Base-by-base conservation (phyloP, 92 coral and sea anemone species). In the Nematostella vectensis region DNA sequence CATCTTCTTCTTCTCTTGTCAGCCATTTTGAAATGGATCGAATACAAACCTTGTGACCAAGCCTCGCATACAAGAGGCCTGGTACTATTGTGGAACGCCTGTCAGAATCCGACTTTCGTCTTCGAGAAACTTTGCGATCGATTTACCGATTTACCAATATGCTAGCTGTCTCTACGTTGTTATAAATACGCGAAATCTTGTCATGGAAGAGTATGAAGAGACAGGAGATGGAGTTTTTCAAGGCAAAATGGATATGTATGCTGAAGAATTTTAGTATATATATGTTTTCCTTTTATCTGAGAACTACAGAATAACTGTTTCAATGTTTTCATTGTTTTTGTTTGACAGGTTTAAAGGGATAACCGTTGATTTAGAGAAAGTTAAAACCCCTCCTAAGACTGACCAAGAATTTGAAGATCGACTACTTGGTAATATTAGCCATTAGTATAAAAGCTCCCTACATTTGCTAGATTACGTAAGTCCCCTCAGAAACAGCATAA, bases 281-380 rank as follows among this genome's bases (percentile, higher is more conserved):
- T 13, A 16, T 36, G 40, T 15, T 6, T 33, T 33, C 8, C 40
- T 33, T 33, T 6, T 33, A 33, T 33, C 40, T n/a, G n/a, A n/a
- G n/a, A n/a, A n/a, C n/a, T n/a, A n/a, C n/a, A n/a, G n/a, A n/a
- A n/a, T n/a, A n/a, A n/a, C n/a, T n/a, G n/a, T n/a, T n/a, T n/a
- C n/a, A n/a, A n/a, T n/a, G n/a, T n/a, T n/a, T n/a, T n/a, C n/a
- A n/a, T n/a, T n/a, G n/a, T n/a, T 33, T 33, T 33, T 33, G 8
- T 33, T 6, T 40, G 16, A 39, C 57, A 81, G 93, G 58, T 83
- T 78, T 68, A 76, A 83, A 27, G 93, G 93, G 25, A 61, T 83
- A 12, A 83, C 93, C n/a, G 62, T 83, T 31, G 74, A 83, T 43
- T 40, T 67, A 17, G 78, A 63, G 9, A 38, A 61, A 12, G 74